These are phyloP conservation scores for Pipistrellus pygmaeus DNA, from an alignment of 2,797 vertebrate genomes.

Conservation along the genomic window DNA sequence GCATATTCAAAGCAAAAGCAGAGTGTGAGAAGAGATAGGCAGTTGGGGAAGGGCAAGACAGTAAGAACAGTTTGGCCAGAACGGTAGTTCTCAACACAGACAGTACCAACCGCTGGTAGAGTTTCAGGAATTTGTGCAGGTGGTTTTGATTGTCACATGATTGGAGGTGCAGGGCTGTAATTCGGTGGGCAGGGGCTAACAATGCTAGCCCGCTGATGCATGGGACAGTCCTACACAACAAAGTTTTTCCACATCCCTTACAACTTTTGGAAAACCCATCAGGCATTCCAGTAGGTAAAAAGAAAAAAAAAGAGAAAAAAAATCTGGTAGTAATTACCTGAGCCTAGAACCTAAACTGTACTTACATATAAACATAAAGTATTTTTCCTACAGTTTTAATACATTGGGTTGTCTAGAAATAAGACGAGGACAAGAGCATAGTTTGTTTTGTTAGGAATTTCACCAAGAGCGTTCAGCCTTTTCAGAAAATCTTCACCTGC, in stretches of 20 bases:
- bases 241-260: not conserved
- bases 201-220: not conserved
- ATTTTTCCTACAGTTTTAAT: constrained; percentile 34
- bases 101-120: rapidly evolving
- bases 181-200: not conserved
- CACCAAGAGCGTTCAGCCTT: not conserved
- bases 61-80: not conserved
- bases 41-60: not conserved
- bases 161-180: not conserved
- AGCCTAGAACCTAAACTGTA: constrained; percentile 27
- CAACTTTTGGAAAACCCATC: not conserved
- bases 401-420: constrained; percentile 39
- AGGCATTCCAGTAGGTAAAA: constrained; percentile 24
- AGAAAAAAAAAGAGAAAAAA: not conserved
- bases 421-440: constrained; percentile 6
- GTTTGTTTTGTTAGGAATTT: constrained; percentile 22
- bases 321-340: constrained; percentile 40
- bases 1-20: constrained; percentile 4
- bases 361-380: constrained; percentile 17
- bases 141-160: not conserved
- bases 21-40: not conserved
- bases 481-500: constrained; percentile 26
- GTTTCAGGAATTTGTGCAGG: not conserved
- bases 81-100: too few relatives aligned
- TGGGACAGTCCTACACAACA: not conserved